These are phyloP conservation scores for Pelochelys cantorii DNA, from an alignment of 2,797 vertebrate species.

Conservation along the genomic window DNA sequence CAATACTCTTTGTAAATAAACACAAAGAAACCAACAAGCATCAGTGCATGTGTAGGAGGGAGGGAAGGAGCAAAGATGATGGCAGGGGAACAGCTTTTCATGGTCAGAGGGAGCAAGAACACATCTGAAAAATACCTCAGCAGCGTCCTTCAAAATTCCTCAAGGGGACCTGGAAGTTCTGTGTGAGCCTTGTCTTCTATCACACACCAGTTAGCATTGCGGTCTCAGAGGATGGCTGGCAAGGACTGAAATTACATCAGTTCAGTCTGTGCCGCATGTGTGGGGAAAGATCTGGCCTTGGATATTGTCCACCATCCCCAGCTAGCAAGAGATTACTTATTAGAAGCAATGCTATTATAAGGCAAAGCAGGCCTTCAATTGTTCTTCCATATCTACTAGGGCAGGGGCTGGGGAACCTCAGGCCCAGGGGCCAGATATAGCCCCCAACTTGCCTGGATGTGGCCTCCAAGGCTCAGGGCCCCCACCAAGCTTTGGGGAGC, in stretches of 20 bases:
- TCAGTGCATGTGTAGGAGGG: neutral
- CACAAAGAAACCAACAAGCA: neutral
- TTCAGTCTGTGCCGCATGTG: neutral
- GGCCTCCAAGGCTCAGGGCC: no score
- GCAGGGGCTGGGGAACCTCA: no score
- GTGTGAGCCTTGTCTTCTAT: neutral
- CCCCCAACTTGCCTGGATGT: no score
- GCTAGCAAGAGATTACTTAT: neutral
- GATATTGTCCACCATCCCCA: neutral
- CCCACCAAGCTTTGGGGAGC: no score
- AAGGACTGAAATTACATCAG: neutral
- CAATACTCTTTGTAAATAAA: neutral
- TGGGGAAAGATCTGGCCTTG: neutral
- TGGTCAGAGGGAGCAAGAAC: neutral
- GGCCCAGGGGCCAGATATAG: no score
- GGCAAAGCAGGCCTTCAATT: neutral
- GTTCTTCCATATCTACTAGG: neutral
- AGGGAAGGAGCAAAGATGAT: neutral
- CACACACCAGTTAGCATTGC: neutral
- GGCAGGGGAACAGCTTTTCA: neutral
- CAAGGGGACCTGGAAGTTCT: neutral
- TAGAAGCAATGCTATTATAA: neutral
- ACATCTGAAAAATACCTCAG: neutral
- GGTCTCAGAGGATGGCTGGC: neutral
- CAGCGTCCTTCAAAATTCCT: neutral